Base-by-base conservation (phyloP, 2,113 vertebrate species). In the Pseudolaguvia tuberculata region DNA sequence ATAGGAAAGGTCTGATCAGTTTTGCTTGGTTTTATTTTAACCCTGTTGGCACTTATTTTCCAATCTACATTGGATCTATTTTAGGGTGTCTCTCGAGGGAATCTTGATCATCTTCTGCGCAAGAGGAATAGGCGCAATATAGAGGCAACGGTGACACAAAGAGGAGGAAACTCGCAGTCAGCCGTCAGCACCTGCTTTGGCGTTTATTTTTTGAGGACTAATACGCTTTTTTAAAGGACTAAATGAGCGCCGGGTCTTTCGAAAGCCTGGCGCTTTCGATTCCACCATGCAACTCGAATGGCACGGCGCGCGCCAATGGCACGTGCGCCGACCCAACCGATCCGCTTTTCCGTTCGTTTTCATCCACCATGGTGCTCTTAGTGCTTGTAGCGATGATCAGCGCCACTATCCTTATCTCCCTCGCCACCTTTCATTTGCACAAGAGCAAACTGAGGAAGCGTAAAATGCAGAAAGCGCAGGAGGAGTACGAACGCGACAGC, bases 381-480 rank as follows among this genome's bases (percentile, higher is more conserved):
- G 92, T 94, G 74, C 87, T 94, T 74, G 87, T 94, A 70, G 87
- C 88, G 15, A 87, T 95, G 74, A 94, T 95, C 83, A 88, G 92
- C 86, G 92, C 93, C 81, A 86, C 94, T 79, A 86, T 95, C 75
- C 86, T 93, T 52, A 89, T 95, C 55, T 95, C 94, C 27, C 89
- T 95, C 65, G 90, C 88, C 75, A 95, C 94, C 81, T 95, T 94
- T 81, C 93, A 94, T 76, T 76, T 94, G 82, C 94, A 94, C 87
- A 95, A 94, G 86, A 90, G 92, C 23, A 94, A 91, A 86, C 94
- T 95, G 93, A 95, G 94, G 84, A 94, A 93, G 82, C 88, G 93
- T 83, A 95, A 95, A 88, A 93, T 95, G 81, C 92, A 92, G 84
- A 91, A 88, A 85, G 94, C 94, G 72, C 92, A 95, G 86, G 93